Conservation (phyloP, 2,888 invertebrate genomes). For the Zootermopsis nevadensis region DNA sequence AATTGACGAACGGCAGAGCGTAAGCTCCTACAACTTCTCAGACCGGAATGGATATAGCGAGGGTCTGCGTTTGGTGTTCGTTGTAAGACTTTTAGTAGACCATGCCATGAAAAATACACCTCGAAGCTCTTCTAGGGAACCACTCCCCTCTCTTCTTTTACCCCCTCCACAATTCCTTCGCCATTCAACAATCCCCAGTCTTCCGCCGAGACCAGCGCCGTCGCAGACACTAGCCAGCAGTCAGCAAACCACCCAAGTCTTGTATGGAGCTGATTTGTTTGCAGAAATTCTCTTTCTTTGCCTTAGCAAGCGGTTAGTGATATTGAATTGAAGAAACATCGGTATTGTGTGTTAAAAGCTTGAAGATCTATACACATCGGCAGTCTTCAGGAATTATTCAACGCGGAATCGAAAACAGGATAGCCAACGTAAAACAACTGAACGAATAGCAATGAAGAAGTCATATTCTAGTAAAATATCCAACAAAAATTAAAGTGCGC, state of each 20-base stretch:
- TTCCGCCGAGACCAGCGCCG: neutral
- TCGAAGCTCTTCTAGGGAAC: constrained; percentile 19
- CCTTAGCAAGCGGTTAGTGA: neutral
- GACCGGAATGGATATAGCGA: neutral
- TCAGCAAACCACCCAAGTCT: neutral
- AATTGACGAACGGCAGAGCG: neutral
- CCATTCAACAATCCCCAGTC: constrained; percentile 35
- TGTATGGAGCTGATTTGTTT: neutral
- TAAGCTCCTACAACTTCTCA: neutral
- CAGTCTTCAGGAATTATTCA: too few species aligned
- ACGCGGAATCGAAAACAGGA: too few species aligned
- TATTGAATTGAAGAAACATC: constrained; percentile 5
- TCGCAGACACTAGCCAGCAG: neutral
- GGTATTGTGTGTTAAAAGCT: neutral
- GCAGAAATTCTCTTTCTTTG: neutral
- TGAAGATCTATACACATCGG: neutral
- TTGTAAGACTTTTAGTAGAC: constrained; percentile 24
- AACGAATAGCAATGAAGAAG: too few species aligned
- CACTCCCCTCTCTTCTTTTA: neutral
- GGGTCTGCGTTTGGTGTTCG: constrained; percentile 14
- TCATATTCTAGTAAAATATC: too few species aligned
- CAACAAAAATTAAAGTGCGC: too few species aligned
- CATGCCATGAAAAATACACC: constrained; percentile 32
- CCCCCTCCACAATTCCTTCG: neutral
- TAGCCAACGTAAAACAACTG: too few species aligned